phyloP scores from a whole-genome alignment of 1,140 invertebrate species.

The Macrostomum lignano region DNA sequence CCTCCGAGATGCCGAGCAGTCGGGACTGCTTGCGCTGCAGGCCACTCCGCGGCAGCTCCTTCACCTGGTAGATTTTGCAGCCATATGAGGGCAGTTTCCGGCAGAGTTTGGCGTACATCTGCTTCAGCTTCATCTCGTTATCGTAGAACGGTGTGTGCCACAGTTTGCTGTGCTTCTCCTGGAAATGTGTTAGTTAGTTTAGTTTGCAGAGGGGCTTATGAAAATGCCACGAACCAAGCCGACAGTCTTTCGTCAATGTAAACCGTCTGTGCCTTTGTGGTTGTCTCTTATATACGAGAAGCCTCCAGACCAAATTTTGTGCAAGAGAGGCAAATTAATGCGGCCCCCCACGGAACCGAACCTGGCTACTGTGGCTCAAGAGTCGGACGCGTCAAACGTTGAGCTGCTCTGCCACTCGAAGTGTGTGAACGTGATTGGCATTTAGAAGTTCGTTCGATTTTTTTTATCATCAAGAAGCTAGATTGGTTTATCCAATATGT shows the following conservation, averaged over 20 bases:
- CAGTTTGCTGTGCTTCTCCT: constrained; percentile 42
- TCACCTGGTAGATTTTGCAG: constrained; percentile 39
- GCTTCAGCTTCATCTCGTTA: constrained; percentile 37
- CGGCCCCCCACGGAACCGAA: not conserved
- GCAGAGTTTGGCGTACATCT: constrained; percentile 39
- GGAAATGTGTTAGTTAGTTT: constrained; percentile 9
- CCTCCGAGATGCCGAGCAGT: constrained; percentile 35
- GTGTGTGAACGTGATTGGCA: constrained; percentile 32
- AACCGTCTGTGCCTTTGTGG: too few species aligned
- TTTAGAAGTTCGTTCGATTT: constrained; percentile 24
- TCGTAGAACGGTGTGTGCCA: constrained; percentile 41
- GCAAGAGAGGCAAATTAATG: not conserved
- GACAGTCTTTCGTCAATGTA: too few species aligned
- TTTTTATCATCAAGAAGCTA: constrained; percentile 15
- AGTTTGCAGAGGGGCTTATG: not conserved
- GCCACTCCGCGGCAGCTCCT: constrained; percentile 36
- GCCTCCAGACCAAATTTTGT: too few species aligned
- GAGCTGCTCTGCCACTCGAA: constrained; percentile 29
- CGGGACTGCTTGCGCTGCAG: constrained; percentile 39
- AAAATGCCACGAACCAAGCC: too few species aligned
- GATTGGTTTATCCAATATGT: too few species aligned
- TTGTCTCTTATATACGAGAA: too few species aligned
- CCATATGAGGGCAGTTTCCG: constrained; percentile 37
- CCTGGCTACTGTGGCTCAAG: not conserved
- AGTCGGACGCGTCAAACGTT: not conserved